Base-by-base conservation (phyloP, 1,140 invertebrate genomes). In the Atopsyche davidsoni region DNA sequence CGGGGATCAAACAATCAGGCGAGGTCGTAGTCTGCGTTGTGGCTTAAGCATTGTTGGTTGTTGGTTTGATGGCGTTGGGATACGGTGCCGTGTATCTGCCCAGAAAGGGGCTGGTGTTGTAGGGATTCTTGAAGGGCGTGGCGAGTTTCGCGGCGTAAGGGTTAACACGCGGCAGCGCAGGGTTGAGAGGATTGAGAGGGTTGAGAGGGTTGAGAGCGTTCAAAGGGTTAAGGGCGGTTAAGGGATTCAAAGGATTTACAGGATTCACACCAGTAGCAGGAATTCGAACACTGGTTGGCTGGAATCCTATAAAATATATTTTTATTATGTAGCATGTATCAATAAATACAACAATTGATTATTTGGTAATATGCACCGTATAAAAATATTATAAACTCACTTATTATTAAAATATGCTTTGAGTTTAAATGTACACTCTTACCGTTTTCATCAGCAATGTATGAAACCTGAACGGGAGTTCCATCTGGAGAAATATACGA, bases 401-500 rank as follows among this genome's bases (percentile, higher is more conserved):
- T 28, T 7, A 28, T 28, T 28, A n/a, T 28, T n/a, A 46, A 46
- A 10, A 35, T 18, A 45, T 45, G 2, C 21, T 39, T 39, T 4
- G 11, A 14, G 11, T 39, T 39, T 25, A 25, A 45, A 2, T 9
- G 13, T 31, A 13, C 32, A 25, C 16, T 35, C 11, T 61, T 66
- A 72, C 71, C 71, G 57, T 71, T 70, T 62, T 73, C 71, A 57
- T 73, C 71, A 23, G 83, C 83, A n/a, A 79, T 75, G 60, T 86
- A 86, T 22, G 70, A 75, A 1, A 86, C 65, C 51, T 73, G 68
- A 28, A 83, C 77, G 1, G 78, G 75, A 9, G 76, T 77, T 24
- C 87, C 88, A 60, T 90, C 86, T 0, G 85, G 84, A 13, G 87
- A 83, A 1, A 84, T 85, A 62, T 90, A 92, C 11, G 84, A 80